phyloP scores from a whole-genome alignment of 2,113 vertebrate genomes.

The Chrysochloris asiatica region DNA sequence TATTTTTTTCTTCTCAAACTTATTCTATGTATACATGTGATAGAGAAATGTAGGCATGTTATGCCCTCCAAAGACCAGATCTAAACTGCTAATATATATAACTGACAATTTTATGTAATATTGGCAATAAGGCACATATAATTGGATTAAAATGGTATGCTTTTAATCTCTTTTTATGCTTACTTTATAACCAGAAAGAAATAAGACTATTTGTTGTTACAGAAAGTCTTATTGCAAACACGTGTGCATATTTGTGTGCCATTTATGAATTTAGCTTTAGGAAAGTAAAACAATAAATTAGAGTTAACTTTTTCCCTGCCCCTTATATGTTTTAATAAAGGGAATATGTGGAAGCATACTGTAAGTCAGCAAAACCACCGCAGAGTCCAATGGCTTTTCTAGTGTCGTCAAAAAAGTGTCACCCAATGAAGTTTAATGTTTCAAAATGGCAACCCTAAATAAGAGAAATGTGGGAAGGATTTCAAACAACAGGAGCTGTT shows the following conservation, averaged over 20 bases:
- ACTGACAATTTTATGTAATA: slow-evolving; percentile 36
- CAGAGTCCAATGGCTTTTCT: slow-evolving; percentile 36
- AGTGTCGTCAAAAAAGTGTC: slow-evolving; percentile 33
- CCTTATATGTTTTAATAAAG: neutral
- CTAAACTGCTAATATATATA: slow-evolving; percentile 27
- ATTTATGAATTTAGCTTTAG: slow-evolving; percentile 50
- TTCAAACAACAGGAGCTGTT: slow-evolving; percentile 57
- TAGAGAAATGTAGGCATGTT: slow-evolving; percentile 50
- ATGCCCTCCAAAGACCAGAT: slow-evolving; percentile 55
- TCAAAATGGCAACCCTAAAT: slow-evolving; percentile 49
- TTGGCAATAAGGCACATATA: neutral
- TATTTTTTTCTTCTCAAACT: slow-evolving; percentile 68
- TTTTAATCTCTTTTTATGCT: slow-evolving; percentile 5
- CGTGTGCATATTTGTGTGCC: neutral
- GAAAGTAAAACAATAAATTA: slow-evolving; percentile 17
- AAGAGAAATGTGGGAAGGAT: slow-evolving; percentile 43
- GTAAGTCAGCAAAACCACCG: neutral
- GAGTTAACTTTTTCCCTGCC: neutral
- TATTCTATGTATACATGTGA: slow-evolving; percentile 72
- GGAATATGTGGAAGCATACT: neutral
- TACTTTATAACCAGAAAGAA: slow-evolving; percentile 29
- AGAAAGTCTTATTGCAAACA: slow-evolving; percentile 8
- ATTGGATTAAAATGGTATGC: slow-evolving; percentile 16
- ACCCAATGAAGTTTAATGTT: neutral
- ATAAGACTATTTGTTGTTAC: neutral